These are phyloP conservation scores for Tuta absoluta DNA, from an alignment of 2,888 invertebrate species.

Conservation along the genomic window DNA sequence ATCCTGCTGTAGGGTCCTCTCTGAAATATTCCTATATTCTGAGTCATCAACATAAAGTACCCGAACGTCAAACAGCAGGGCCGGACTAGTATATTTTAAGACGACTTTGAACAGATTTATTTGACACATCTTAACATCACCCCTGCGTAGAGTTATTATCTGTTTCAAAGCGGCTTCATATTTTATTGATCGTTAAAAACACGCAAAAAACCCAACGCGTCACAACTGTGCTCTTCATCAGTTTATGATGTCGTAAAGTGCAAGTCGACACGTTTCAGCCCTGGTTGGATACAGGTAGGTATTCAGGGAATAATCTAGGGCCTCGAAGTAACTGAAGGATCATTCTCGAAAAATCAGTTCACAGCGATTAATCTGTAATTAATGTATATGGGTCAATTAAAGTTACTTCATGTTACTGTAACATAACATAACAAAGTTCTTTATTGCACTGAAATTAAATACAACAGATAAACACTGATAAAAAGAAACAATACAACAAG, in stretches of 20 bases:
- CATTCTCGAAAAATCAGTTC: no score
- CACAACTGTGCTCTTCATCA: conserved; percentile 38
- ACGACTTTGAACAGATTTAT: conserved; percentile 18
- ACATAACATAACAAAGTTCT: no score
- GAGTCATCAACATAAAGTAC: not conserved
- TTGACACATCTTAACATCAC: conserved; percentile 19
- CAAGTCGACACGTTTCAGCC: conserved; percentile 41
- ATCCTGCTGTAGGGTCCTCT: no score
- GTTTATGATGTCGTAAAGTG: conserved; percentile 56
- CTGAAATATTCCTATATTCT: no score
- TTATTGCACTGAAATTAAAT: no score
- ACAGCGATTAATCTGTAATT: not conserved
- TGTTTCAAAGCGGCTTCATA: conserved; percentile 29
- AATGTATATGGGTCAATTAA: no score
- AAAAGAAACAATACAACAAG: no score
- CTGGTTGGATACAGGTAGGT: conserved; percentile 12
- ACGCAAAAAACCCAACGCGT: conserved; percentile 20
- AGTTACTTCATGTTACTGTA: no score
- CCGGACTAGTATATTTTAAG: conserved; percentile 10
- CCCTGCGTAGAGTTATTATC: conserved; percentile 28
- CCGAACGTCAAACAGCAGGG: conserved; percentile 8
- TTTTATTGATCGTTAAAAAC: conserved; percentile 32
- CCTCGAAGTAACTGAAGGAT: no score
- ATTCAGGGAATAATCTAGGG: not conserved
- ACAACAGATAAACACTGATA: no score